Evolutionary conservation across 2,888 invertebrate species (phyloP).

Genomic region (Dynastes hyllus): DNA sequence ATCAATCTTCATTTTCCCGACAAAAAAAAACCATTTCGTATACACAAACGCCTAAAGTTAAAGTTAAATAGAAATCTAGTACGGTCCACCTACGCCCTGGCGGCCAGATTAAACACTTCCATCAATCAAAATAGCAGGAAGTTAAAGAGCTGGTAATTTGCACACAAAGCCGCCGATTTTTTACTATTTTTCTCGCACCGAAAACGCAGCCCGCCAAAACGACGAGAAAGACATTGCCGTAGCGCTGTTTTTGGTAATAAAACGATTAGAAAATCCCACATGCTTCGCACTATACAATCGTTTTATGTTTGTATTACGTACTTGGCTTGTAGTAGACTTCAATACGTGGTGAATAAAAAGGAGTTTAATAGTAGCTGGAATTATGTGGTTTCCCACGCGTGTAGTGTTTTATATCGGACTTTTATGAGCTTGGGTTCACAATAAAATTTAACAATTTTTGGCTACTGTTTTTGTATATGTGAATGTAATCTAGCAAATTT

Average conservation of each 20-base stretch:
- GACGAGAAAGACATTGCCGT: background rate
- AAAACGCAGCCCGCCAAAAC: background rate
- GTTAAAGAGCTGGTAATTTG: too few species aligned
- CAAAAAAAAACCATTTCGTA: too few species aligned
- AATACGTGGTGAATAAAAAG: background rate
- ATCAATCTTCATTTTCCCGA: too few species aligned
- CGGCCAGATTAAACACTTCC: too few species aligned
- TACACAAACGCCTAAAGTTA: too few species aligned
- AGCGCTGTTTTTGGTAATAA: conserved; percentile 14
- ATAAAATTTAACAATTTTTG: conserved; percentile 21
- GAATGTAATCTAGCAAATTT: too few species aligned
- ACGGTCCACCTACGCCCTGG: too few species aligned
- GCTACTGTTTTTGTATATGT: conserved; percentile 4
- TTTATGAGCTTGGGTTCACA: background rate
- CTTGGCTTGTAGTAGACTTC: background rate
- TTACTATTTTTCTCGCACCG: too few species aligned
- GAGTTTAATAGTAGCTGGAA: conserved; percentile 9
- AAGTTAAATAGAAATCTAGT: too few species aligned
- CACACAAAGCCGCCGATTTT: too few species aligned
- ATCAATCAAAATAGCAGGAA: too few species aligned
- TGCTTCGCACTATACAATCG: background rate
- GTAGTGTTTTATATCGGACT: background rate
- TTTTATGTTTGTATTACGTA: background rate
- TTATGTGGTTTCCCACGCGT: conserved; percentile 27
- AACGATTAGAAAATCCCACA: background rate